These are phyloP conservation scores for Urophycis tenuis DNA, from an alignment of 2,797 vertebrate genomes.

Conservation along the genomic window DNA sequence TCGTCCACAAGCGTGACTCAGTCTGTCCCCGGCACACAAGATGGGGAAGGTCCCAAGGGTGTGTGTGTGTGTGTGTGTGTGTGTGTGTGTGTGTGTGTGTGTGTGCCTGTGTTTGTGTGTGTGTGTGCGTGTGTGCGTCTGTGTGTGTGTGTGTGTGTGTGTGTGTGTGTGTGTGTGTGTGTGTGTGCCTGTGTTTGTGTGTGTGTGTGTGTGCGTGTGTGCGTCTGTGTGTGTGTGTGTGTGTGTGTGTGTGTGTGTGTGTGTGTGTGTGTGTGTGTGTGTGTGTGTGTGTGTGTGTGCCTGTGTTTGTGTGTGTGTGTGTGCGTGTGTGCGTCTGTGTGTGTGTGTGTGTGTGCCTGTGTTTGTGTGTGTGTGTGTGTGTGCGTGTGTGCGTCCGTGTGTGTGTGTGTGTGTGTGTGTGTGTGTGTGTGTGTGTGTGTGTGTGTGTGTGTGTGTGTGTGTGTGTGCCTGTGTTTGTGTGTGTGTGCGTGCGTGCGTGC, in stretches of 20 bases:
- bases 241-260: slow-evolving; percentile 11
- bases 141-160: neutral
- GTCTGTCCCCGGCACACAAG: neutral
- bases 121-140: neutral
- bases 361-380: neutral
- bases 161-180: neutral
- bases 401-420: neutral
- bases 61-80: slow-evolving; percentile 21
- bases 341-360: too few relatives aligned
- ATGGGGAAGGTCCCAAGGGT: slow-evolving; percentile 5
- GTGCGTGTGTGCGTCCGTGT: neutral
- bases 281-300: neutral
- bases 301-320: neutral
- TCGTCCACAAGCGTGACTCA: neutral
- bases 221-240: neutral
- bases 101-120: neutral
- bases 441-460: slow-evolving; percentile 8
- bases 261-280: slow-evolving; percentile 6
- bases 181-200: neutral
- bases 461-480: slow-evolving; percentile 19
- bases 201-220: slow-evolving; percentile 20
- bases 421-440: neutral
- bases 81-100: neutral
- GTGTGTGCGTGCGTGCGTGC: neutral
- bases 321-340: slow-evolving; percentile 18